Evolutionary conservation across 2,113 vertebrate genomes (phyloP).

Genomic region (Motacilla alba): DNA sequence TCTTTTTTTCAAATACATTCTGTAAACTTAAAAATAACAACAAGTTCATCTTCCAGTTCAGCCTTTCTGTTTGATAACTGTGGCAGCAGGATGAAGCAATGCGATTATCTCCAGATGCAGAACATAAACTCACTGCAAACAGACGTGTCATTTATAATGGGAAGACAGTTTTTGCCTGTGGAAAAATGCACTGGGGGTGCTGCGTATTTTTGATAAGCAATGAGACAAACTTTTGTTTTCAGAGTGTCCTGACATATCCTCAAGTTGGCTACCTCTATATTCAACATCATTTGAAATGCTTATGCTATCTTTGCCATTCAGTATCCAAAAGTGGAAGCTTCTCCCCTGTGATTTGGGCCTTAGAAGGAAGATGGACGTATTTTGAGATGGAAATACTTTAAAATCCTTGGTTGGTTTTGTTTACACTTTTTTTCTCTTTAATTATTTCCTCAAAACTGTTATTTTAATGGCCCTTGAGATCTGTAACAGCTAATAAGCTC

Average conservation of each 20-base stretch:
- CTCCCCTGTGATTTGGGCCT: background rate
- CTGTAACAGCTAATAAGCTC: background rate
- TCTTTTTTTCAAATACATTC: background rate
- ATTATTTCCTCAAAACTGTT: background rate
- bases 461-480: background rate
- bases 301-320: background rate
- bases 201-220: background rate
- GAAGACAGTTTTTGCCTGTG: background rate
- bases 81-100: background rate
- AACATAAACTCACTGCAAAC: background rate
- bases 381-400: background rate
- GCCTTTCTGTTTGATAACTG: background rate
- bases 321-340: background rate
- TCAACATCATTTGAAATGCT: background rate
- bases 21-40: background rate
- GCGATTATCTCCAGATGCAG: accelerated
- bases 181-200: background rate
- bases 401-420: background rate
- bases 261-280: background rate
- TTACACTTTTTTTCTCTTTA: background rate
- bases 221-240: background rate
- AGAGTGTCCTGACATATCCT: background rate
- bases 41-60: background rate
- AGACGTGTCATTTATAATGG: background rate
- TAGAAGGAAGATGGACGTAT: background rate